Evolutionary conservation across 2,888 invertebrate species (phyloP), one percentile per base, ranked within the genome.

Genomic region (Meiosimyza decipiens): DNA sequence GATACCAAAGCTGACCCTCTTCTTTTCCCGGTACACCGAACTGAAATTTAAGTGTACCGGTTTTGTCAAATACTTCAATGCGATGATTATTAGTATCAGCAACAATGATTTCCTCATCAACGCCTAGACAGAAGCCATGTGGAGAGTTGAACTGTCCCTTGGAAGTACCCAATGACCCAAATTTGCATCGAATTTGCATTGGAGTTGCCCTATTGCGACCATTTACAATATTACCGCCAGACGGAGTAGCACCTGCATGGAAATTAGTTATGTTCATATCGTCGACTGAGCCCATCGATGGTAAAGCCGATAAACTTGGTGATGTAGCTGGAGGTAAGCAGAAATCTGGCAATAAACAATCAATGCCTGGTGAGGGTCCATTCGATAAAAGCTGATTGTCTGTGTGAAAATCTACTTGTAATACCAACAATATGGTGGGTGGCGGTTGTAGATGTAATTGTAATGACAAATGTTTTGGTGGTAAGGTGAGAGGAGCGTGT

Each of bases 21-120:
- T 97, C 98, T 83, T 95, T 95, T 77, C 98, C 98, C 73, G 97
- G 94, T 72, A 94, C 93, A 62, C 98, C 98, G 88, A 98, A 98
- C 88, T 96, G 95, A 84, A 95, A 96, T 85, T 96, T 96, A 85
- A 95, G 95, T 71, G 93, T 93, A 59, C 98, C 98, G 79, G 93
- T 93, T 87, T 97, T 98, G 84, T 97, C 96, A 87, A 98, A 98
- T 76, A 98, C 93, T 88, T 96, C 95, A 83, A 98, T 95, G 76
- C 98, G 93, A 89, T 98, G 98, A 87, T 98, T 98, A 86, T 98
- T 97, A 6, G 98, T 98, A 86, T 98, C 96, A 57, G 97, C 98
- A 28, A 98, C 97, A 81, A 98, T 95, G 79, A 98, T 97, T 83
- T 98, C 97, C 86, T 98, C 97, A 82, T 97, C 97, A 69, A 93